Evolutionary conservation across 1,140 invertebrate species (phyloP).

Genomic region (Nebria ingens): DNA sequence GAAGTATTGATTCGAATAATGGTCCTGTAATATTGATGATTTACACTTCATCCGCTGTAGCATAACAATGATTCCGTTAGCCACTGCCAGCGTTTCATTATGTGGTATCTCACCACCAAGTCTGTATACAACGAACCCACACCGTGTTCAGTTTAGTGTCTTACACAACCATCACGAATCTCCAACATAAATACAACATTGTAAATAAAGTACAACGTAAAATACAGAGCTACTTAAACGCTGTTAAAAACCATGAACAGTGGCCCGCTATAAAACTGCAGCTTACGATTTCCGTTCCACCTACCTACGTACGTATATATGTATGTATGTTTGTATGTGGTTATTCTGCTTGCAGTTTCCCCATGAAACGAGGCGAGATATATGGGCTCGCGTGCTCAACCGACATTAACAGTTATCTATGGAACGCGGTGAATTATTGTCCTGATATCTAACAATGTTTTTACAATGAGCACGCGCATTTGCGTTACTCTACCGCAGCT

Average conservation of each 20-base stretch:
- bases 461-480: background rate
- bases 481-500: background rate
- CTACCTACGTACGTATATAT: too few relatives aligned
- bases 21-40: too few relatives aligned
- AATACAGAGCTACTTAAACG: background rate
- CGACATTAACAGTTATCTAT: constrained; percentile 9
- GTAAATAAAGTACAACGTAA: constrained; percentile 7
- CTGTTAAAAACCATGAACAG: background rate
- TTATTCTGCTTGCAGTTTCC: too few relatives aligned
- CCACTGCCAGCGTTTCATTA: too few relatives aligned
- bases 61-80: too few relatives aligned
- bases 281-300: background rate
- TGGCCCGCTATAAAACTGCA: constrained; percentile 1
- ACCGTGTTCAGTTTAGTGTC: too few relatives aligned
- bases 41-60: too few relatives aligned
- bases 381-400: constrained; percentile 1
- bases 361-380: background rate
- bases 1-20: too few relatives aligned
- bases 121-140: too few relatives aligned
- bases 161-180: too few relatives aligned
- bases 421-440: constrained; percentile 7
- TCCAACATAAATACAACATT: background rate
- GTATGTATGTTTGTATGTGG: too few relatives aligned
- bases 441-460: constrained; percentile 7
- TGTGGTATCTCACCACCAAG: too few relatives aligned